Conservation (phyloP, 2,113 vertebrate genomes). For the Agapornis roseicollis region DNA sequence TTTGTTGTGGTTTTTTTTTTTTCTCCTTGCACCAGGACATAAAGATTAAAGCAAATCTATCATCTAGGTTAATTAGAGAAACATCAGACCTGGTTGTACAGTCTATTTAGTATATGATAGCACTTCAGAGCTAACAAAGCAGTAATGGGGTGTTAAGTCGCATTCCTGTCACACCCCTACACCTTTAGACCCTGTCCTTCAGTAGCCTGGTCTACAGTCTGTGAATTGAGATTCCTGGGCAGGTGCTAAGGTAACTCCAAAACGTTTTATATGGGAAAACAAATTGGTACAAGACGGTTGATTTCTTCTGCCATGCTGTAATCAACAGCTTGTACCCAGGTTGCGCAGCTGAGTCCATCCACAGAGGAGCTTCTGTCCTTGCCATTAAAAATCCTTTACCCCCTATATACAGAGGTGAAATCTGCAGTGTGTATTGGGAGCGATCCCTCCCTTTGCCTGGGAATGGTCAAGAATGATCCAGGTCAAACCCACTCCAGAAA, state of each 20-base stretch:
- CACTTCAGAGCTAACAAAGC: background rate
- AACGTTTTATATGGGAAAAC: background rate
- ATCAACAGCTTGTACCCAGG: background rate
- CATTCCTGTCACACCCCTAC: background rate
- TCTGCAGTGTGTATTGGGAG: background rate
- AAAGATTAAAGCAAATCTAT: background rate
- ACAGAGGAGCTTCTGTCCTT: background rate
- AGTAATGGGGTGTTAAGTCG: background rate
- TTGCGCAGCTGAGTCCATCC: background rate
- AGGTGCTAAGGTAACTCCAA: background rate
- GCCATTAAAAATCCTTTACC: background rate
- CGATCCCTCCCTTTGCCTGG: background rate
- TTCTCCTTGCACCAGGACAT: background rate
- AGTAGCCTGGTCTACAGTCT: background rate
- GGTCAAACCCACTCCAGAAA: background rate
- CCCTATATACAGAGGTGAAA: background rate
- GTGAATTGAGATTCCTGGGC: background rate
- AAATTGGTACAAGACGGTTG: background rate
- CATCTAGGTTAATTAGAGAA: background rate
- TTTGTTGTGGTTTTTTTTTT: too few species aligned
- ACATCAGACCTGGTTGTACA: background rate
- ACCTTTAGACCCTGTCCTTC: background rate
- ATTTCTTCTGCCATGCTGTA: background rate
- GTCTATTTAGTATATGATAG: background rate
- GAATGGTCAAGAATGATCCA: background rate